Evolutionary conservation across 2,113 vertebrate species (phyloP).

Genomic region (Apistogramma diplotaenia): DNA sequence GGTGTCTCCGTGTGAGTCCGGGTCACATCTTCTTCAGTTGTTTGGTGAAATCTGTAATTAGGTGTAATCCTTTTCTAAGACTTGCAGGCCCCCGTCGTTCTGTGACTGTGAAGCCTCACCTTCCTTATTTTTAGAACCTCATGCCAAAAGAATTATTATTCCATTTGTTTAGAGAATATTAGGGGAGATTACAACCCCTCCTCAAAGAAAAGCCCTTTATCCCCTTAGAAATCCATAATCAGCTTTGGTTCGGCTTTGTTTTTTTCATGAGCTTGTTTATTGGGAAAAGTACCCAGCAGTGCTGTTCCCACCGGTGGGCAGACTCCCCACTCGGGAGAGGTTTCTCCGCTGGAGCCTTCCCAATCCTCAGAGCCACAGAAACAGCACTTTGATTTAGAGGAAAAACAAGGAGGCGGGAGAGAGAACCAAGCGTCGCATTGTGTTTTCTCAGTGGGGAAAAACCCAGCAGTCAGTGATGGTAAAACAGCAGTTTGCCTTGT

Average conservation of each 20-base stretch:
- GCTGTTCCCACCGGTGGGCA: conserved; percentile 49
- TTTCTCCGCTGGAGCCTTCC: conserved; percentile 3
- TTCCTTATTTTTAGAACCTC: conserved; percentile 11
- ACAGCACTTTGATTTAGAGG: conserved; percentile 22
- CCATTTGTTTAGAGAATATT: conserved; percentile 55
- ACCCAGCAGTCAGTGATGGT: background rate
- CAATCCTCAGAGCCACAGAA: conserved; percentile 22
- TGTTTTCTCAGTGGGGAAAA: background rate
- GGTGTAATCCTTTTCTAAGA: conserved; percentile 18
- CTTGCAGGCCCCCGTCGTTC: background rate
- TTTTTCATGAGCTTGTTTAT: conserved; percentile 55
- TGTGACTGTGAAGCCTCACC: background rate
- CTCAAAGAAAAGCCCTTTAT: conserved; percentile 36
- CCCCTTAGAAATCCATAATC: conserved; percentile 59
- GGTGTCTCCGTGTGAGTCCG: background rate
- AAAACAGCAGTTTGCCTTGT: background rate
- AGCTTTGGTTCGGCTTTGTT: conserved; percentile 54
- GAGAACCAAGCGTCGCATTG: background rate
- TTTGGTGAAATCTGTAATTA: conserved; percentile 9
- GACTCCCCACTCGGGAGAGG: conserved; percentile 6
- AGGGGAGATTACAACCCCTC: conserved; percentile 44
- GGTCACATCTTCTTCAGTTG: background rate
- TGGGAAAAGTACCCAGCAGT: conserved; percentile 33
- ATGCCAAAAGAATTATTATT: conserved; percentile 36
- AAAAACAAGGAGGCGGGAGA: background rate